These are phyloP conservation scores for Lasioglossum villosulum DNA, from an alignment of 2,888 invertebrate genomes.

Conservation along the genomic window DNA sequence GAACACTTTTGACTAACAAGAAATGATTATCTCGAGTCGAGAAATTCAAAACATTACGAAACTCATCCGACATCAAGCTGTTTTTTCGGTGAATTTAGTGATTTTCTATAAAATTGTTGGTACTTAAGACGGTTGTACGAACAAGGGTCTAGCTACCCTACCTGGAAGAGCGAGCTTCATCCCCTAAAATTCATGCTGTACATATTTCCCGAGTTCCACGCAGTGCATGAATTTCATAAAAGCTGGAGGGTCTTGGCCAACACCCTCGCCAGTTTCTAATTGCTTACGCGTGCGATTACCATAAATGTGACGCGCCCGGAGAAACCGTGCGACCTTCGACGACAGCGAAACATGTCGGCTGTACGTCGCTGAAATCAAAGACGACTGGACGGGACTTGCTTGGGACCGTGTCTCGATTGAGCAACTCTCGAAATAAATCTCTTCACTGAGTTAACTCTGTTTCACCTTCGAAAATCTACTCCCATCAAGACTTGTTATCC, in stretches of 20 bases:
- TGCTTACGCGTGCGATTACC: conserved; percentile 31
- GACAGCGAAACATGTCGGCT: conserved; percentile 29
- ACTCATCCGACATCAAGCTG: not conserved
- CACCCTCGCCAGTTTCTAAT: conserved; percentile 1
- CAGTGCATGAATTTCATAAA: not conserved
- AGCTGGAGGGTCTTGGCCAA: not conserved
- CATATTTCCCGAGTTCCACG: not conserved
- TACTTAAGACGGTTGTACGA: not conserved
- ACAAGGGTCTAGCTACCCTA: not conserved
- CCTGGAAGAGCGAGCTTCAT: not conserved
- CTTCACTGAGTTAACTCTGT: conserved; percentile 10
- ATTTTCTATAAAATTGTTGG: not conserved
- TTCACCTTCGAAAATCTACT: not conserved
- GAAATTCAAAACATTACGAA: not conserved
- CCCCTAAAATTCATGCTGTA: not conserved
- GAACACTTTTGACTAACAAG: not conserved
- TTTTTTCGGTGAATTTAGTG: not conserved
- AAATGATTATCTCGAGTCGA: not conserved
- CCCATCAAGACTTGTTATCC: not conserved
- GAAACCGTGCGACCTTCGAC: conserved; percentile 40
- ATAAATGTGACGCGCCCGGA: conserved; percentile 9
- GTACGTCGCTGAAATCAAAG: conserved; percentile 43
- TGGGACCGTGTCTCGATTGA: conserved; percentile 12
- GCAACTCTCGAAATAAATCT: conserved; percentile 41
- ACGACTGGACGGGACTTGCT: conserved; percentile 15